Evolutionary conservation across 2,888 invertebrate genomes (phyloP), one percentile per base, ranked within the genome.

Genomic region (Coelopa pilipes): DNA sequence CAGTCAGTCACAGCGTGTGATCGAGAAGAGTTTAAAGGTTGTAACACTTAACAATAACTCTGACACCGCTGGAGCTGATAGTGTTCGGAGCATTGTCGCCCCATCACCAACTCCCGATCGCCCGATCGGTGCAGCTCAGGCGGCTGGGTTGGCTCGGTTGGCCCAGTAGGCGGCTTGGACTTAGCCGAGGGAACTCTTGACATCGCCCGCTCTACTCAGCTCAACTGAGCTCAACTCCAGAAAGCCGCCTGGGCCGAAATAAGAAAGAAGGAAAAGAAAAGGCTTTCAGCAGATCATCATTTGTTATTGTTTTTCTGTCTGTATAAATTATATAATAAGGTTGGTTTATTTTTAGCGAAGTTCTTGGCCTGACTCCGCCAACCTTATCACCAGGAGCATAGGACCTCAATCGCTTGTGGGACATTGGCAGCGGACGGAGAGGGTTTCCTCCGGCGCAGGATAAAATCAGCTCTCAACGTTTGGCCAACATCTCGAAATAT

Each of bases 21-120:
- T 70, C 70, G 70, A 55, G 49, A 60, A 73, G 57, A 76, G 79
- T 79, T 79, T 78, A 79, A 79, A 79, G 79, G 77, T 79, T 75
- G 78, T 75, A 78, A 76, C 79, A 78, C 79, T 79, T 79, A 79
- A 79, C 79, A 79, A 79, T 79, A 76, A 78, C 79, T 79, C 78
- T 77, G 77, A 78, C 79, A 78, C 79, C 77, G 77, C 74, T 53
- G 71, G 65, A 71, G 71, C 71, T 63, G 71, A 71, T 71, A 71
- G 63, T 59, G 70, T 60, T 47, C 17, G 63, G 46, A 55, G 63
- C 70, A 59, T 60, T 70, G 60, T 70, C 65, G 63, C 55, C 21
- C 71, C 63, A 71, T 71, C 71, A 63, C 55, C 45, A 57, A 34
- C 63, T 53, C 46, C 45, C 65, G 71, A 71, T 71, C 71, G 57